Conservation (phyloP, 2,113 vertebrate species). For the Podarcis cretensis region DNA sequence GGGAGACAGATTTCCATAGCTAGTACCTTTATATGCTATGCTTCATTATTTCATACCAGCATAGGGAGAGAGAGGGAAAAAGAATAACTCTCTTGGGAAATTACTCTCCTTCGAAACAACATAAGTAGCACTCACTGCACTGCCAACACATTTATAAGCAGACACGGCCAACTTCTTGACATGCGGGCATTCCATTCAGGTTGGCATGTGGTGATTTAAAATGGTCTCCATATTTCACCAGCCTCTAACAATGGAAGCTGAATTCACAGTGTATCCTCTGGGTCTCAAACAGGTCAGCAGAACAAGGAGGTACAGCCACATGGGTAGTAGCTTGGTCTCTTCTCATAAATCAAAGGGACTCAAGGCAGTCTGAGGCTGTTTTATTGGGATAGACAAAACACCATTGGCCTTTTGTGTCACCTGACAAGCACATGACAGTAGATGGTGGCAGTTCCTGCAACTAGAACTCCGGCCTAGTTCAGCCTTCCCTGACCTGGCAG, state of each 20-base stretch:
- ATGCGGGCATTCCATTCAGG: neutral
- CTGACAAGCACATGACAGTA: neutral
- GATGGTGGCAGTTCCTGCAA: neutral
- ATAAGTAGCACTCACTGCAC: neutral
- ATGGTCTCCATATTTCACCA: neutral
- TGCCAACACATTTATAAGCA: conserved; percentile 4
- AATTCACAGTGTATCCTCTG: neutral
- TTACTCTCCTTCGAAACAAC: conserved; percentile 12
- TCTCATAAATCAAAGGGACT: neutral
- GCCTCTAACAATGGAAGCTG: neutral
- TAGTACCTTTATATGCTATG: conserved; percentile 21
- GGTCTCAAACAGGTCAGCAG: neutral
- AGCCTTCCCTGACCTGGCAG: too few species aligned
- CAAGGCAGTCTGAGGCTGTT: neutral
- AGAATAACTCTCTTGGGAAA: conserved; percentile 23
- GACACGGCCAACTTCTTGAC: neutral
- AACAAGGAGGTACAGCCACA: neutral
- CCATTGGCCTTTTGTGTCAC: neutral
- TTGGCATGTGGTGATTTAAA: neutral
- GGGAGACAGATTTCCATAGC: conserved; percentile 7
- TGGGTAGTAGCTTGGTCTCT: neutral
- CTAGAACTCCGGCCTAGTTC: neutral
- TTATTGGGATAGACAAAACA: neutral
- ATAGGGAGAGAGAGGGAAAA: conserved; percentile 15
- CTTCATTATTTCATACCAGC: conserved; percentile 36